These are phyloP conservation scores for Tillus elongatus DNA, from an alignment of 2,888 invertebrate genomes.

Conservation along the genomic window DNA sequence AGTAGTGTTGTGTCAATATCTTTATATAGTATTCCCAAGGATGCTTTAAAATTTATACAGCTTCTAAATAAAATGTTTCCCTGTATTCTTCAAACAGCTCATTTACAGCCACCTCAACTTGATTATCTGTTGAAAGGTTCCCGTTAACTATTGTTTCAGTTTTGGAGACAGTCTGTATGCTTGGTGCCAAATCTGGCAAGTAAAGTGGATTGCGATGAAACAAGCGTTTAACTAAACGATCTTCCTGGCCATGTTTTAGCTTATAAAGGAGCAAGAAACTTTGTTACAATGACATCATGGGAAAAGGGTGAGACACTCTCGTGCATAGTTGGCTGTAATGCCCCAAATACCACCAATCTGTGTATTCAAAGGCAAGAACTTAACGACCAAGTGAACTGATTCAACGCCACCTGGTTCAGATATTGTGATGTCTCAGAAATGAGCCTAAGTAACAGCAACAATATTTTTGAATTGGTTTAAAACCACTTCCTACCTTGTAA, in stretches of 20 bases:
- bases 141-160: too few relatives aligned
- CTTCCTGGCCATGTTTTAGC: constrained; percentile 1
- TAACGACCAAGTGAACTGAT: constrained; percentile 19
- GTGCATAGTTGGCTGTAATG: constrained; percentile 1
- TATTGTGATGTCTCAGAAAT: constrained; percentile 26
- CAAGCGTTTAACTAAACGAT: constrained; percentile 2
- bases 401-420: constrained; percentile 18
- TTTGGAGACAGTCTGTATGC: too few relatives aligned
- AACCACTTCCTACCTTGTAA: constrained; percentile 1
- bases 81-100: too few relatives aligned
- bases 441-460: constrained; percentile 18
- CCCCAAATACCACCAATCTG: constrained; percentile 1
- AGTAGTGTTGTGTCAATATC: too few relatives aligned
- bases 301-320: constrained; percentile 2
- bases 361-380: background rate
- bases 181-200: too few relatives aligned
- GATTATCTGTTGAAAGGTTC: too few relatives aligned
- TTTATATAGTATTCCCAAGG: too few relatives aligned
- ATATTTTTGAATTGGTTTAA: constrained; percentile 7
- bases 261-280: background rate
- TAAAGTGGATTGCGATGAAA: too few relatives aligned
- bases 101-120: too few relatives aligned
- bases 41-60: too few relatives aligned
- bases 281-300: constrained; percentile 2
- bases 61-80: too few relatives aligned